phyloP scores from a whole-genome alignment of 53 echinoderm and acorn worm species.

The Echinometra lucunter region DNA sequence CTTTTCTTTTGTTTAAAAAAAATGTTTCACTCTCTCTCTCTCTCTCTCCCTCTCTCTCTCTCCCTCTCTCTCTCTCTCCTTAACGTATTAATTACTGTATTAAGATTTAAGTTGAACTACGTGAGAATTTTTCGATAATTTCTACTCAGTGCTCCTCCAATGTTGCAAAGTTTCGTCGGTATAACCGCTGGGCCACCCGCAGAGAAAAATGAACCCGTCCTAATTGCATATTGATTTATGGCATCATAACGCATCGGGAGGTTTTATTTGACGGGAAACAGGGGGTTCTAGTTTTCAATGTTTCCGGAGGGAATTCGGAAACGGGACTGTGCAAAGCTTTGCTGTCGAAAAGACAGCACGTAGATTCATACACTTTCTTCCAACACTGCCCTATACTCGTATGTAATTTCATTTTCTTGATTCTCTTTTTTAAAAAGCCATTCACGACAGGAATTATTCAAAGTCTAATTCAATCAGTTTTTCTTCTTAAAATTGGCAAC shows the following conservation, averaged over 20 bases:
- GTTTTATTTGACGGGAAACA: conserved; percentile 64
- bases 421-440: too few species aligned
- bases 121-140: not conserved
- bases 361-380: not conserved
- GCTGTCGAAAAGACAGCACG: not conserved
- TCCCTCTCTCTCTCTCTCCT: not conserved
- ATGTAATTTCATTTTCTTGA: not conserved
- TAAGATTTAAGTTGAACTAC: not conserved
- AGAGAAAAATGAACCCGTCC: conserved; percentile 62
- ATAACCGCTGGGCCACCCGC: conserved; percentile 62
- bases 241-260: conserved; percentile 67
- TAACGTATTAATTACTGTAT: not conserved
- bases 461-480: too few species aligned
- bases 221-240: conserved; percentile 72
- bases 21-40: too few species aligned
- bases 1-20: too few species aligned
- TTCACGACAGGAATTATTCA: too few species aligned
- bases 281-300: conserved; percentile 55
- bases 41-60: not conserved
- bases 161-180: not conserved
- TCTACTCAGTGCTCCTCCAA: not conserved
- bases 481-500: too few species aligned
- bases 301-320: conserved; percentile 64
- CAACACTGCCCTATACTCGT: not conserved
- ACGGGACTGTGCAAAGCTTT: not conserved